Conservation (phyloP, 2,888 invertebrate genomes). For the Apamea epomidion region DNA sequence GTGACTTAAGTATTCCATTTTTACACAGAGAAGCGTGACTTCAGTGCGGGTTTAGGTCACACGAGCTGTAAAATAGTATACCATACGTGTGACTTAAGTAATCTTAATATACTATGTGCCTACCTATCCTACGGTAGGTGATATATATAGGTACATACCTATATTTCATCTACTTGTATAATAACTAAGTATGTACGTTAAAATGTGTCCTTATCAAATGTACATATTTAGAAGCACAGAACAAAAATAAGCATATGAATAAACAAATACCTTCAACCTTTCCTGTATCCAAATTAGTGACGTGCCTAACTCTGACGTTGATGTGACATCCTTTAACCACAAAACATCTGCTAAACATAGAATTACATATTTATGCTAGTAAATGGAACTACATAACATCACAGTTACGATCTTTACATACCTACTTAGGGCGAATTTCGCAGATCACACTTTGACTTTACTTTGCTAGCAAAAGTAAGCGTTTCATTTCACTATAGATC, state of each 20-base stretch:
- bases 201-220: conserved; percentile 4
- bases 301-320: not conserved
- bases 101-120: no score
- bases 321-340: conserved; percentile 11
- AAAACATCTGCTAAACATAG: not conserved
- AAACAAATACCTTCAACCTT: not conserved
- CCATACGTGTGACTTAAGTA: no score
- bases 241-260: conserved; percentile 12
- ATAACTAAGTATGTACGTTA: not conserved
- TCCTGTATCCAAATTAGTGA: not conserved
- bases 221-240: conserved; percentile 4
- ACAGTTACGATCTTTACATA: not conserved
- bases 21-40: no score
- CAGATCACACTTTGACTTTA: not conserved
- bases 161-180: no score
- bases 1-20: no score
- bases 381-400: not conserved
- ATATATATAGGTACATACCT: not conserved
- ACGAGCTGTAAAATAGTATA: no score
- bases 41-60: no score
- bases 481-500: no score
- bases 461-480: not conserved
- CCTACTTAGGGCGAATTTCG: not conserved
- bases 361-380: not conserved
- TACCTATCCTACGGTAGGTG: no score